Percentiles rank a stretch among this genome's conserved stretches.
Conservation (phyloP, 2,113 vertebrate species). For the Silurus meridionalis region DNA sequence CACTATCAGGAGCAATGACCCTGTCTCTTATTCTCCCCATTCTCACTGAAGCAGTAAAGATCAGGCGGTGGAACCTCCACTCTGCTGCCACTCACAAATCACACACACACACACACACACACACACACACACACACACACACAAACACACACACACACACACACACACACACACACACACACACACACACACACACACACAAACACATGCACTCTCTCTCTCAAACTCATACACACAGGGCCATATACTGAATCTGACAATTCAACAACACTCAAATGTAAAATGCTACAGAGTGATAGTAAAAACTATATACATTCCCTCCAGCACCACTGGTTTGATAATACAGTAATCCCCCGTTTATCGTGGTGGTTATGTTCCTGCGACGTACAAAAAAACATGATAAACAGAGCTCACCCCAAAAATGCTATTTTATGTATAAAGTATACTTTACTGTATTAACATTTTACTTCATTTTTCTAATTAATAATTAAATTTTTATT, state of each 20-base stretch:
- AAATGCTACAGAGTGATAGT: neutral
- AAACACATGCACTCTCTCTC: no score
- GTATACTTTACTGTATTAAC: no score
- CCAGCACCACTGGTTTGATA: neutral
- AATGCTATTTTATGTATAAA: no score
- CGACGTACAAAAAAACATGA: no score
- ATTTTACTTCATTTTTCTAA: no score
- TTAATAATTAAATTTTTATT: no score
- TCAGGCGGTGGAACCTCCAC: slow-evolving; percentile 63
- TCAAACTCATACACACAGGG: neutral
- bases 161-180: slow-evolving; percentile 11
- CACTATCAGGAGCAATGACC: slow-evolving; percentile 32
- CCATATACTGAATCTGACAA: neutral
- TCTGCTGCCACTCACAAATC: slow-evolving; percentile 51
- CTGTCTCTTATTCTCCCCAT: slow-evolving; percentile 42
- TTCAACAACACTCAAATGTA: neutral
- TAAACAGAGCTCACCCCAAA: no score
- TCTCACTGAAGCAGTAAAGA: slow-evolving; percentile 64
- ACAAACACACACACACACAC: neutral
- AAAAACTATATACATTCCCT: neutral
- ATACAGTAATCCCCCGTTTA: no score
- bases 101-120: neutral
- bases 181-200: neutral
- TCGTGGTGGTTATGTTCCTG: no score
- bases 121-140: neutral